These are phyloP conservation scores for Spheniscus humboldti DNA, from an alignment of 2,797 vertebrate species.

Conservation along the genomic window DNA sequence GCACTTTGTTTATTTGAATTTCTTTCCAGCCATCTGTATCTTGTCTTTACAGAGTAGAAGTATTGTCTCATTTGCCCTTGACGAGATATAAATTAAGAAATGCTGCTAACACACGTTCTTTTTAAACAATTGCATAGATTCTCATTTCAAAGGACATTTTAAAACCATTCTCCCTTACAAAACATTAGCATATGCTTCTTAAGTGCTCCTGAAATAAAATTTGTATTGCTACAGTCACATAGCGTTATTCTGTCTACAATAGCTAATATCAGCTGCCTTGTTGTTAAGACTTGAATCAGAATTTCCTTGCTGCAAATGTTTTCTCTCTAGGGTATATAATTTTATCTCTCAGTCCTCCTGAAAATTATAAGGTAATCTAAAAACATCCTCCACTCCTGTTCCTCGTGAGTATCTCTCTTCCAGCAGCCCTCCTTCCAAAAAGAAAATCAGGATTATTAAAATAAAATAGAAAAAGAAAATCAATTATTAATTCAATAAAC, in stretches of 20 bases:
- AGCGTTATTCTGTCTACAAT: neutral
- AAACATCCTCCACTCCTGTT: neutral
- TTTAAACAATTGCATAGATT: slow-evolving; percentile 9
- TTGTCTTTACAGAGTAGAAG: neutral
- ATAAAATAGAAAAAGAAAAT: neutral
- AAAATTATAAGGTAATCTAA: neutral
- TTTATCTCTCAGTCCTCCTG: neutral
- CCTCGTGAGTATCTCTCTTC: neutral
- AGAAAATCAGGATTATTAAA: neutral
- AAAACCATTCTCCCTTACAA: neutral
- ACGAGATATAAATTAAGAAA: neutral
- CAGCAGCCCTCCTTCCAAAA: neutral
- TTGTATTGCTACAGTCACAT: neutral
- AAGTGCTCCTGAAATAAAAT: slow-evolving; percentile 24
- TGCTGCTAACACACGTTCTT: neutral
- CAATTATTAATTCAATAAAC: neutral
- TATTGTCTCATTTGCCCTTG: neutral
- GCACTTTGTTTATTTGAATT: neutral
- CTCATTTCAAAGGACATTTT: neutral
- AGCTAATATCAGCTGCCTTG: neutral
- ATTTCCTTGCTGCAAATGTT: neutral
- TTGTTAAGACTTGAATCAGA: neutral
- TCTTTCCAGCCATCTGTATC: neutral
- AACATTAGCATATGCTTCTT: slow-evolving; percentile 10
- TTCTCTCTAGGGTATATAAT: neutral